phyloP scores from a whole-genome alignment of 2,113 vertebrate genomes.

The Mesoclemmys tuberculata region DNA sequence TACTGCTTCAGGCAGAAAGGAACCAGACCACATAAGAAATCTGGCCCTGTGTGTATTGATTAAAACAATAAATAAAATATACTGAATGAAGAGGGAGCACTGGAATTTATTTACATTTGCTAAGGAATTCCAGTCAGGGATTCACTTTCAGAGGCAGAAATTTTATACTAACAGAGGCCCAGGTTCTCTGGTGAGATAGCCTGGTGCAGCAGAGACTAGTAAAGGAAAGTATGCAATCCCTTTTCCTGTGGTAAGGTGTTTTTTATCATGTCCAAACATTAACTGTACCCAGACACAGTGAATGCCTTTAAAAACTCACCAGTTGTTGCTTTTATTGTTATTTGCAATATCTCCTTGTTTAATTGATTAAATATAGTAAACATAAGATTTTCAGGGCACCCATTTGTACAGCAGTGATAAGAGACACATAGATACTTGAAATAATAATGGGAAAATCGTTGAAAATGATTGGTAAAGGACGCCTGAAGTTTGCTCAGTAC shows the following conservation, averaged over 20 bases:
- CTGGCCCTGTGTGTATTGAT: not conserved
- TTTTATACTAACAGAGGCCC: not conserved
- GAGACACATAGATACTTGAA: not conserved
- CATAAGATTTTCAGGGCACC: not conserved
- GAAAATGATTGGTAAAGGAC: not conserved
- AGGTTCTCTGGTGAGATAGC: accelerated
- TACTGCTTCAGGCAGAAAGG: accelerated
- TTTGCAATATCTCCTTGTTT: not conserved
- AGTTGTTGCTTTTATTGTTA: not conserved
- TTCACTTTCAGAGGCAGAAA: accelerated
- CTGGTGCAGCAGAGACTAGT: accelerated
- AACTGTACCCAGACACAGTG: not conserved
- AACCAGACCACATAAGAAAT: not conserved
- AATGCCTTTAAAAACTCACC: not conserved
- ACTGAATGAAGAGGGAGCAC: not conserved
- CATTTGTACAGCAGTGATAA: not conserved
- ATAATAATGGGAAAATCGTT: not conserved
- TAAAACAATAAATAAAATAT: not conserved
- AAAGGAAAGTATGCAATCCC: not conserved
- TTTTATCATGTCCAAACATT: not conserved
- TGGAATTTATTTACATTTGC: not conserved
- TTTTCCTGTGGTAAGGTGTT: not conserved
- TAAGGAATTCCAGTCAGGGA: not conserved
- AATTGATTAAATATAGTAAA: not conserved
- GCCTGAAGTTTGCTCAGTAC: not conserved